phyloP scores from a whole-genome alignment of 2,113 vertebrate genomes.

The Cyphotilapia sp. region DNA sequence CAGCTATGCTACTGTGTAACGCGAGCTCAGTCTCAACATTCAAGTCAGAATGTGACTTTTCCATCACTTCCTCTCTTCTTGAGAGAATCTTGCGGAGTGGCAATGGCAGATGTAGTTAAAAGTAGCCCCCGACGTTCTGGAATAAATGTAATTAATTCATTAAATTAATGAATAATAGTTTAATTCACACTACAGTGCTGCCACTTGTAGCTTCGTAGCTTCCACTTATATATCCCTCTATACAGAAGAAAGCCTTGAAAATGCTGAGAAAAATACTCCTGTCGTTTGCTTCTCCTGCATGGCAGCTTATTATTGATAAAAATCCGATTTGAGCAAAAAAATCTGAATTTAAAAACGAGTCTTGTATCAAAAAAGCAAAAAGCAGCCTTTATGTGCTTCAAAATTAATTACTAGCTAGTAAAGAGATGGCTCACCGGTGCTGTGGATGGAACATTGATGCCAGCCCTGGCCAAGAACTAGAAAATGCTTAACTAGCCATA shows the following conservation, averaged over 20 bases:
- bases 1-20: background rate
- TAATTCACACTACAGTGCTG: background rate
- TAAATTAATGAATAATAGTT: background rate
- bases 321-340: background rate
- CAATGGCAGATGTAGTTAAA: background rate
- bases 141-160: background rate
- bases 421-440: background rate
- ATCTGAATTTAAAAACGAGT: background rate
- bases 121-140: background rate
- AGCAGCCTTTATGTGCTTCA: accelerated
- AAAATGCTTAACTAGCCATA: background rate
- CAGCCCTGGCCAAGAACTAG: background rate
- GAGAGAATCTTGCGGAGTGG: background rate
- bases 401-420: background rate
- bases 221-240: background rate
- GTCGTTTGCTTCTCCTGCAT: background rate
- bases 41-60: background rate
- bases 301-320: background rate
- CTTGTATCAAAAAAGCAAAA: accelerated
- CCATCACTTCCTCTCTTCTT: background rate
- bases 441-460: accelerated
- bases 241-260: background rate
- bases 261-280: background rate
- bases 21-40: background rate
- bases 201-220: background rate